Evolutionary conservation across 2,888 invertebrate species (phyloP).

Genomic region (Strigamia maritima): DNA sequence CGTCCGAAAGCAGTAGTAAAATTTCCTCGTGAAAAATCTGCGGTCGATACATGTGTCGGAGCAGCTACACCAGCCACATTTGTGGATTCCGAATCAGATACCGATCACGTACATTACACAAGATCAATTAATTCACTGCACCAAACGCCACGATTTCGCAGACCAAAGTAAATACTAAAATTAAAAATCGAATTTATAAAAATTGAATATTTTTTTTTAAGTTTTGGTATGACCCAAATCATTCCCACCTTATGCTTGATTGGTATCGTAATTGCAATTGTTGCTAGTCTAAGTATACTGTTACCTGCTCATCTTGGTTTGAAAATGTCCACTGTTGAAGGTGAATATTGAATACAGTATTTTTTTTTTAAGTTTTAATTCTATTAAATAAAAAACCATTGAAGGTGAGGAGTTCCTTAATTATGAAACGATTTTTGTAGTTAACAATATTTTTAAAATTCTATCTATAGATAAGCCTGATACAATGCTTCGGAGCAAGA

Average conservation of each 20-base stretch:
- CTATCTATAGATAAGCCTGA: no score
- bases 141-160: background rate
- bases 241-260: background rate
- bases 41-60: background rate
- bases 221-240: background rate
- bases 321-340: background rate
- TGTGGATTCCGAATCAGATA: background rate
- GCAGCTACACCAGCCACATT: background rate
- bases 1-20: background rate
- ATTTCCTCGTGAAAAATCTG: background rate
- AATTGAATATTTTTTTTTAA: background rate
- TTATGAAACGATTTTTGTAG: no score
- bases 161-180: background rate
- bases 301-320: background rate
- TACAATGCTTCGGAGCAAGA: no score
- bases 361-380: no score
- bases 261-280: background rate
- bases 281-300: background rate
- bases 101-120: background rate
- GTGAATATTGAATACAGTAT: background rate
- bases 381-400: no score
- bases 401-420: no score
- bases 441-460: no score
- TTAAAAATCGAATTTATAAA: background rate
- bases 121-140: background rate